Base-by-base conservation (phyloP, 2,888 invertebrate species). In the Apocheima hispidaria region DNA sequence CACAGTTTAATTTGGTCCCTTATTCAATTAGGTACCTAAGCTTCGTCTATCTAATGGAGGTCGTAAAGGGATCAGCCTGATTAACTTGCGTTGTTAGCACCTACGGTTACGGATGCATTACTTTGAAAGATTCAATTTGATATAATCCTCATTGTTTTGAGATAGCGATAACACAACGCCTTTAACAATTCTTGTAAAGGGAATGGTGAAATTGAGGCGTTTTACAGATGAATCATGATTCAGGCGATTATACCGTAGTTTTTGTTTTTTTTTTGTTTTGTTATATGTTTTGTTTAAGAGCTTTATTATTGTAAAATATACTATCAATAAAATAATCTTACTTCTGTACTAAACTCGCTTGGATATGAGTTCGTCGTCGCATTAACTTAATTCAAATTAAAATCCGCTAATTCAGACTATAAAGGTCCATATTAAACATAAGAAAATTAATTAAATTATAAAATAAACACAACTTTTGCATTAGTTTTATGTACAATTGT, bases 21-120 rank as follows among this genome's bases (percentile, higher is more conserved):
- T 82, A 88, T 89, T 89, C 88, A 90, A 91, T 91, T 90, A 90
- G 86, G 87, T 82, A 80, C 82, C 82, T 86, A 83, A 86, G 84
- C 84, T 82, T 80, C 84, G 82, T 84, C 85, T 86, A 84, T 83
- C 84, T 88, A 88, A 89, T 88, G 84, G 85, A 83, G 86, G 84
- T 86, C 84, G 86, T 86, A 84, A 86, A 84, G 86, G 89, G 89
- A 86, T 89, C 86, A 78, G 72, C 66, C 87, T 89, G 90, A 90
- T 90, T 90, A 90, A 90, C 88, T 87, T 75, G 76, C 77, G 83
- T 79, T 86, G 86, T 86, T 88, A 86, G 78, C 87, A 85, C 86
- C 86, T 84, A 83, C 80, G 50, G 51, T 52, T 63, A 59, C 62
- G 48, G 60, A 48, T 66, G 71, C 69, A 75, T 77, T 73, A 77